phyloP scores from a whole-genome alignment of 2,797 vertebrate genomes.

The Tokudaia muenninki region DNA sequence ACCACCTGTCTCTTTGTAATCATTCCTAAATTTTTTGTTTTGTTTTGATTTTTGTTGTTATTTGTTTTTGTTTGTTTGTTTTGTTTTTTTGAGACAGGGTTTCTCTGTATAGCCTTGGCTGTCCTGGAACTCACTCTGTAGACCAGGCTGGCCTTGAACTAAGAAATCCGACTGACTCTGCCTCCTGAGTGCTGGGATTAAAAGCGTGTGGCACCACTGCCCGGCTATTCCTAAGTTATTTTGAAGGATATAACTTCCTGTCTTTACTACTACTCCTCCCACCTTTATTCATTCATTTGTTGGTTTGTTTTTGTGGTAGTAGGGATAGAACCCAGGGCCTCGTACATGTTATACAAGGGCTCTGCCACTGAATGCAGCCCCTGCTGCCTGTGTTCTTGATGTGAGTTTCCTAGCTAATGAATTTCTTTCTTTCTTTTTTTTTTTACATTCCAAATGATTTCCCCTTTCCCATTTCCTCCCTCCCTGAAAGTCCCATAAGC shows the following conservation, averaged over 20 bases:
- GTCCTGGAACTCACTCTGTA: too few relatives aligned
- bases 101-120: too few relatives aligned
- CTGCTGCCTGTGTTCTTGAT: not conserved
- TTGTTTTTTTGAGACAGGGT: too few relatives aligned
- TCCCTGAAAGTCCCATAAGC: too few relatives aligned
- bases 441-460: too few relatives aligned
- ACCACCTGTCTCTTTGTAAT: conserved; percentile 9
- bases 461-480: too few relatives aligned
- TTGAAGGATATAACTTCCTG: not conserved
- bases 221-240: not conserved
- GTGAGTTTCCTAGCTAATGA: conserved; percentile 24
- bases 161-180: too few relatives aligned
- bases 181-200: too few relatives aligned
- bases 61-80: too few relatives aligned
- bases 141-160: too few relatives aligned
- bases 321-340: not conserved
- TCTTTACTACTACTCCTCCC: not conserved
- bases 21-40: not conserved
- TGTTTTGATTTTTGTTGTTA: too few relatives aligned
- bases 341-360: not conserved
- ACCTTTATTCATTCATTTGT: not conserved
- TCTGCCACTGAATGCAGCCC: not conserved
- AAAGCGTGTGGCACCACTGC: too few relatives aligned
- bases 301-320: not conserved
- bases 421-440: not conserved